A percentile compares a stretch with the other conserved stretches of the same genome.
These are phyloP conservation scores for Pasiphila rectangulata DNA, from an alignment of 2,888 invertebrate genomes.

Conservation along the genomic window DNA sequence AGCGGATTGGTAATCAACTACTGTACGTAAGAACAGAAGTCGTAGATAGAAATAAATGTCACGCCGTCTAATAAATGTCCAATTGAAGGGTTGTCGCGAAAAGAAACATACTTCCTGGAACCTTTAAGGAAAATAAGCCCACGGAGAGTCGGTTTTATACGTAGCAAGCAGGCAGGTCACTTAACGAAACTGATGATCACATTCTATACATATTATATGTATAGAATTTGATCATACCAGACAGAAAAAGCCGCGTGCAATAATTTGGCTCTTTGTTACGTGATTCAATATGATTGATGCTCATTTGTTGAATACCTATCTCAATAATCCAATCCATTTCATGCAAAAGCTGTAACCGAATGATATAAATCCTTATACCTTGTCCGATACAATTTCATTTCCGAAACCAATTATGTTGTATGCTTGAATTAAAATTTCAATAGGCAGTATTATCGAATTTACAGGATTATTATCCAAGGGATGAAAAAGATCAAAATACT, in stretches of 20 bases:
- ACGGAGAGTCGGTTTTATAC: not conserved
- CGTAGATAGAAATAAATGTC: slow-evolving; percentile 33
- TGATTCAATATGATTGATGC: no score
- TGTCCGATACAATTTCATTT: slow-evolving; percentile 9
- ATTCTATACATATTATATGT: no score
- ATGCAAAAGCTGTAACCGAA: no score
- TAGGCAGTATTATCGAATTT: slow-evolving; percentile 6
- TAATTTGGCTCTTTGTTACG: no score
- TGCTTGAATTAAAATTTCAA: slow-evolving; percentile 12
- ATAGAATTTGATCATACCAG: no score
- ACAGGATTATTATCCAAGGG: slow-evolving; percentile 13
- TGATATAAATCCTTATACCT: not conserved
- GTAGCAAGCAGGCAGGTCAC: no score
- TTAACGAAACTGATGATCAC: no score
- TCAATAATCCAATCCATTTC: no score
- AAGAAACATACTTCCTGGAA: slow-evolving; percentile 29
- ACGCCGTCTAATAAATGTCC: slow-evolving; percentile 32
- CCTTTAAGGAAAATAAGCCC: not conserved
- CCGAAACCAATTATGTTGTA: slow-evolving; percentile 6
- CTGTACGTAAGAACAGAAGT: no score
- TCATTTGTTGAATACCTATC: no score
- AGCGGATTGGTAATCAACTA: no score
- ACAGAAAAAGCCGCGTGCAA: no score
- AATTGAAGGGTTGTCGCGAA: slow-evolving; percentile 30
- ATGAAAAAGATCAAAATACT: slow-evolving; percentile 45